Percentiles rank a stretch among this genome's conserved stretches.
phyloP scores from a whole-genome alignment of 2,113 vertebrate species.

The Triplophysa dalaica region DNA sequence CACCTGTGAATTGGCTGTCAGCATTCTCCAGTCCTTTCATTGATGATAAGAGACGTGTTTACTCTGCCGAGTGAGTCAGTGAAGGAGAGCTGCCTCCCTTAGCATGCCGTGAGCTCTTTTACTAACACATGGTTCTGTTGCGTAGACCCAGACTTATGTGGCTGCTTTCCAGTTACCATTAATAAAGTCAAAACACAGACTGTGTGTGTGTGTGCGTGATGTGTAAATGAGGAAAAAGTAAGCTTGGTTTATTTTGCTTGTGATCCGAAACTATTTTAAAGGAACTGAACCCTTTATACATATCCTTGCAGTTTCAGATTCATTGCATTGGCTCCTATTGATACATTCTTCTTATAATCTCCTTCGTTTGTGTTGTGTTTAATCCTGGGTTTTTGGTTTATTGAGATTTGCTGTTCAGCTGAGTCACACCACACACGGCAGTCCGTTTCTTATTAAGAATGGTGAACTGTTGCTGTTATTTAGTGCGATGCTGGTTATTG shows the following conservation, averaged over 20 bases:
- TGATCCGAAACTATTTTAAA: not conserved
- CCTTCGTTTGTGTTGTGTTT: conserved; percentile 16
- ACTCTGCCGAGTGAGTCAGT: conserved; percentile 36
- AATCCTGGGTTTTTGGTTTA: conserved; percentile 15
- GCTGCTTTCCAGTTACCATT: conserved; percentile 43
- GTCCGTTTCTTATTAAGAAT: not conserved
- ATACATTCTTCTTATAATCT: conserved; percentile 1
- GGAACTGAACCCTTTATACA: not conserved
- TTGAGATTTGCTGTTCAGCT: not conserved
- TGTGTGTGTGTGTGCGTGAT: conserved; percentile 11
- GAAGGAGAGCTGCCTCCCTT: conserved; percentile 5
- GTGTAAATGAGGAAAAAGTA: conserved; percentile 2
- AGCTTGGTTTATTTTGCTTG: not conserved
- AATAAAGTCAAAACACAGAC: conserved; percentile 17
- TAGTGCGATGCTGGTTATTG: not conserved
- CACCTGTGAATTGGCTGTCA: conserved; percentile 36
- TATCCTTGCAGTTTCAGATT: conserved; percentile 2
- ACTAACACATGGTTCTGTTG: conserved; percentile 25
- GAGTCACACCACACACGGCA: not conserved
- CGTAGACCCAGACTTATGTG: conserved; percentile 19
- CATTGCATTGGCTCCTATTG: conserved; percentile 26
- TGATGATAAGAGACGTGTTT: conserved; percentile 35
- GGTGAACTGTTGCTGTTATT: not conserved
- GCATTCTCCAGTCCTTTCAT: not conserved
- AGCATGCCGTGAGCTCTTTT: conserved; percentile 5